These are phyloP conservation scores for Sarcophaga variegata DNA, from an alignment of 2,888 invertebrate genomes.

Conservation along the genomic window DNA sequence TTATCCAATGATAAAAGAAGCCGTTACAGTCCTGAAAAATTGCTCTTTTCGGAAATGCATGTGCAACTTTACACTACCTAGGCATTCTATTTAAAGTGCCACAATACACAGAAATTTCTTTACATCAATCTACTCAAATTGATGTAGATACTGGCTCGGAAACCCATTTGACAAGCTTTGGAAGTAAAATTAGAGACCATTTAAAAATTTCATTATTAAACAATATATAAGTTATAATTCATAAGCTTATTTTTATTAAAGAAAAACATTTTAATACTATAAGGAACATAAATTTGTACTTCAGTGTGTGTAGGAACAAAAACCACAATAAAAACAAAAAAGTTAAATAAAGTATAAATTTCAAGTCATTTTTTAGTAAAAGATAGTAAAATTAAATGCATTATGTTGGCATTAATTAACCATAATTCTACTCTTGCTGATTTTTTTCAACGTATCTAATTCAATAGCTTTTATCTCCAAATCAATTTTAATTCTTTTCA, in stretches of 20 bases:
- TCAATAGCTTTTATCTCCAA: conserved; percentile 28
- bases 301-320: too few species aligned
- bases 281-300: too few species aligned
- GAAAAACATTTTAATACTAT: too few species aligned
- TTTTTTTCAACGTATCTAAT: not conserved
- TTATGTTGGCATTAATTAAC: too few species aligned
- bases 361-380: too few species aligned
- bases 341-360: too few species aligned
- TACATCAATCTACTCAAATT: conserved; percentile 8
- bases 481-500: conserved; percentile 6
- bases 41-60: conserved; percentile 15
- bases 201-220: conserved; percentile 13
- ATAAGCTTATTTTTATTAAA: too few species aligned
- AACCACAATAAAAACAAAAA: too few species aligned
- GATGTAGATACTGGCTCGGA: not conserved
- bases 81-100: conserved; percentile 11
- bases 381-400: too few species aligned
- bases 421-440: too few species aligned
- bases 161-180: not conserved
- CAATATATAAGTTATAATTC: not conserved
- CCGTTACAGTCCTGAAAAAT: conserved; percentile 35
- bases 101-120: conserved; percentile 11
- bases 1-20: conserved; percentile 40
- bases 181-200: conserved; percentile 23
- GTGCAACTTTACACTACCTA: not conserved